A percentile compares a stretch with the other conserved stretches of the same genome.
These are phyloP conservation scores for Micronycteris hirsuta DNA, from an alignment of 2,113 vertebrate species.

Conservation along the genomic window DNA sequence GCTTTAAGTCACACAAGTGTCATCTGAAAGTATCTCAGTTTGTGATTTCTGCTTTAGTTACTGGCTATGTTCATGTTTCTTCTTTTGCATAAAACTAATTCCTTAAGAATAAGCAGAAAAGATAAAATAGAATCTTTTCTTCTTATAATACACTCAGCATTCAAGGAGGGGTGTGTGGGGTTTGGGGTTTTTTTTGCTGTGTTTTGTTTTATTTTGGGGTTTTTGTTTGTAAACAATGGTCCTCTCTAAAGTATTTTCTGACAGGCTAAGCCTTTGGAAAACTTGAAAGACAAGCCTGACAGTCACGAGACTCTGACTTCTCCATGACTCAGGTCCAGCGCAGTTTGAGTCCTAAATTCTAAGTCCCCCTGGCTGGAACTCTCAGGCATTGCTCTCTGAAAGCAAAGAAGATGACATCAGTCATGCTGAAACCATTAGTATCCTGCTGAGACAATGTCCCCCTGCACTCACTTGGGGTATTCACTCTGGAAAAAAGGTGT, in stretches of 20 bases:
- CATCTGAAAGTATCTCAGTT: background rate
- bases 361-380: background rate
- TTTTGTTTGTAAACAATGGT: background rate
- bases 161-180: background rate
- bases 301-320: background rate
- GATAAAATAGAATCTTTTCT: background rate
- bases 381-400: background rate
- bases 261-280: background rate
- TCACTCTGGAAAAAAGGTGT: background rate
- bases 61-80: background rate
- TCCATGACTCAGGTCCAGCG: background rate
- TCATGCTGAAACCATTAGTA: background rate
- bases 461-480: background rate
- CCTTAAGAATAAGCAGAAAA: background rate
- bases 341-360: background rate
- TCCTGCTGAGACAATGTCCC: background rate
- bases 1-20: background rate
- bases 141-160: background rate
- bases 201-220: background rate
- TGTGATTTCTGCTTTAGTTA: conserved; percentile 4
- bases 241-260: background rate
- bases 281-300: background rate
- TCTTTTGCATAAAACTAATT: background rate
- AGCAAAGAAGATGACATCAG: background rate
- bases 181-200: background rate